phyloP scores from a whole-genome alignment of 2,888 invertebrate genomes.

The Yponomeuta malinellus region DNA sequence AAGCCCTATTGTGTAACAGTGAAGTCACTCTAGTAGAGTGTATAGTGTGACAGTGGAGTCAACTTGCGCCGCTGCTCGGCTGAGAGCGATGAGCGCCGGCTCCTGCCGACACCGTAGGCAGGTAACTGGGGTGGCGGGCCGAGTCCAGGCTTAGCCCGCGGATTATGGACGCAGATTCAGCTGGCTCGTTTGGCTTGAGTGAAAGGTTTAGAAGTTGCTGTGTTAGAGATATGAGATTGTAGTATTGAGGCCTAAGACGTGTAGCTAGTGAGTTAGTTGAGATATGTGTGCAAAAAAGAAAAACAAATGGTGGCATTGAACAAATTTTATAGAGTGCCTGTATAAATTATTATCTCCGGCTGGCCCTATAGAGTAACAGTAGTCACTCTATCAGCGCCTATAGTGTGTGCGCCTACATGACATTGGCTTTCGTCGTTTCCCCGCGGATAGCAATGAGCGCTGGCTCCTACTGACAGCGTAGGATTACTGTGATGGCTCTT shows the following conservation, averaged over 20 bases:
- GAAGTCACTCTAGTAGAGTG: neutral
- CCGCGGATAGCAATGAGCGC: conserved; percentile 61
- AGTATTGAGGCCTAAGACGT: neutral
- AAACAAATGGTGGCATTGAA: too few relatives aligned
- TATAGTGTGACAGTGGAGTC: too few relatives aligned
- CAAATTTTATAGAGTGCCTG: too few relatives aligned
- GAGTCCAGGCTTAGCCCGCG: conserved; percentile 49
- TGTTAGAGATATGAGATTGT: neutral
- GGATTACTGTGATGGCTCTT: conserved; percentile 33
- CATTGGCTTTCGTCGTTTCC: conserved; percentile 51
- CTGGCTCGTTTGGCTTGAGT: neutral
- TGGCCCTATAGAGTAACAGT: too few relatives aligned
- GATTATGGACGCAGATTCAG: conserved; percentile 38
- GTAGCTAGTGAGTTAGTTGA: too few relatives aligned
- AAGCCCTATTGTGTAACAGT: too few relatives aligned
- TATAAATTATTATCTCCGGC: too few relatives aligned
- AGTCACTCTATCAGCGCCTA: too few relatives aligned
- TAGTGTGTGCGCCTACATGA: too few relatives aligned
- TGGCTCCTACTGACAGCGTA: conserved; percentile 66
- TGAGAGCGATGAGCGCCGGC: conserved; percentile 63
- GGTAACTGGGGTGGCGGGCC: conserved; percentile 41
- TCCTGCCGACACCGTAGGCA: conserved; percentile 60
- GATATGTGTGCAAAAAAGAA: too few relatives aligned
- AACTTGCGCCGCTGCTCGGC: conserved; percentile 58
- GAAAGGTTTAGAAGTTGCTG: neutral